Conservation (phyloP, 2,888 invertebrate species). For the Nebria salina region DNA sequence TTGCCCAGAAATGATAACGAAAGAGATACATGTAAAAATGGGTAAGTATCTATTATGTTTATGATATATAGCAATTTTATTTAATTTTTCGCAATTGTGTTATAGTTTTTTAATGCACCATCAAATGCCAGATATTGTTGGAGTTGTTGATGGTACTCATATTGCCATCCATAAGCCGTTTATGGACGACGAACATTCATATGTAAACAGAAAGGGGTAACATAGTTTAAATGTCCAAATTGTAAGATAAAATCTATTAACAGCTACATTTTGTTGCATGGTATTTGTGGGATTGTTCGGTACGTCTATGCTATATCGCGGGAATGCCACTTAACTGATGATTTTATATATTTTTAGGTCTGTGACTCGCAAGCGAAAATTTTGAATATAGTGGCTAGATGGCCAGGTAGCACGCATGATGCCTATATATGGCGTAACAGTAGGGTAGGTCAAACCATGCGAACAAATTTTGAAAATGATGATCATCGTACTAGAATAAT, state of each 20-base stretch:
- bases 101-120: neutral
- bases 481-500: constrained; percentile 19
- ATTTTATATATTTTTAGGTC: constrained; percentile 8
- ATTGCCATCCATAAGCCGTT: neutral
- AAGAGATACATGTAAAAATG: neutral
- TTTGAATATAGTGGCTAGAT: constrained; percentile 13
- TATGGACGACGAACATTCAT: neutral
- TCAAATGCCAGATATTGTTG: neutral
- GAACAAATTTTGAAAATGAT: constrained; percentile 22
- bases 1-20: neutral
- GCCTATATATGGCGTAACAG: constrained; percentile 36
- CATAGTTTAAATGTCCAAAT: constrained; percentile 13
- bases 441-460: constrained; percentile 18
- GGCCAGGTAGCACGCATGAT: constrained; percentile 38
- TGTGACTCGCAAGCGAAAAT: constrained; percentile 3
- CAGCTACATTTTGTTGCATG: no score
- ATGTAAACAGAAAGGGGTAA: constrained; percentile 19
- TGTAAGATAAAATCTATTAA: neutral
- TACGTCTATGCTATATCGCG: neutral
- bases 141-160: neutral
- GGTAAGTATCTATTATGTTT: neutral
- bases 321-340: no score
- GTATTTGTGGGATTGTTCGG: no score
- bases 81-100: neutral
- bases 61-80: neutral